Base-by-base conservation (phyloP, 2,888 invertebrate genomes). In the Melangyna quadrimaculata region DNA sequence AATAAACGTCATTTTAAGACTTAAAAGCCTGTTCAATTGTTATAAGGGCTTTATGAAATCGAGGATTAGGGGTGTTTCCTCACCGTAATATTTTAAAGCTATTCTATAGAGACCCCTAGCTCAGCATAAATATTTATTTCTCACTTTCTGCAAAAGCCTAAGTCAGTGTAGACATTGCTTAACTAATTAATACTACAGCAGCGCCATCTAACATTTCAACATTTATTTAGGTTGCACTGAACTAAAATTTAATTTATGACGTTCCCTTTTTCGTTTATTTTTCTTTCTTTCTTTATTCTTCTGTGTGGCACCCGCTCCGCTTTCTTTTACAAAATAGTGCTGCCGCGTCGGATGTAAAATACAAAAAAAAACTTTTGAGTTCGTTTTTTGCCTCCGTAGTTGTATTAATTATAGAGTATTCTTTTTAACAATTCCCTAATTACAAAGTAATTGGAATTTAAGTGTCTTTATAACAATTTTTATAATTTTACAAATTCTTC, bases 321-420 rank as follows among this genome's bases (percentile, higher is more conserved):
- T 86, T 84, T 78, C 86, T 81, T 81, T 86, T 73, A 57, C 70
- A 43, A 80, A 80, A 86, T 80, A 81, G 57, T 65, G 37, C 86
- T 86, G 86, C 81, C 86, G 86, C 86, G 86, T 81, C 86, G 86
- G 77, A 81, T 86, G 86, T 81, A 71, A 86, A 77, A 73, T 78
- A 81, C 61, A 72, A 73, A 67, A 57, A 40, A 73, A 63, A 51
- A 51, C 65, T 80, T 86, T 86, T 73, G 57, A 73, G 72, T 86
- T 77, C 71, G 80, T 86, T 81, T 86, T 86, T 79, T 73, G 72
- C 70, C 73, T 40, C 69, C 53, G 51, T 53, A 80, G 77, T 65
- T 70, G 86, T 81, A 86, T 86, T 81, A 78, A 73, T 73, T 86
- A 69, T 24, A 73, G 75, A 84, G 77, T 86, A 73, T 86, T 86